Conservation (phyloP, 1,140 invertebrate genomes). For the Phthorimaea operculella region DNA sequence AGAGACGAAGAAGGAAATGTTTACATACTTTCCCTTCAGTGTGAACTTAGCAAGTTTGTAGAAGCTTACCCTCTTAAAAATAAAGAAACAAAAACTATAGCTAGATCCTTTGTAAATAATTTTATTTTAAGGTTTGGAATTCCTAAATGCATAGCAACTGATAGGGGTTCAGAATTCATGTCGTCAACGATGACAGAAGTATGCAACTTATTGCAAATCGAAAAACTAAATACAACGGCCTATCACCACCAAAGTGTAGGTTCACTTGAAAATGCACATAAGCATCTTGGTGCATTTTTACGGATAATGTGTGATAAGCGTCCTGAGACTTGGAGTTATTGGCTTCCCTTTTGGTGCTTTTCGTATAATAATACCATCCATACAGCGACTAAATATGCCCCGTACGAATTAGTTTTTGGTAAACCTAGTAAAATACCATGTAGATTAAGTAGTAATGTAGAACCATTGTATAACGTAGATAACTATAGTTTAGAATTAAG, state of each 20-base stretch:
- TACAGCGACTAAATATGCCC: neutral
- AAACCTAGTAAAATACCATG: neutral
- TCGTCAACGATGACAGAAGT: neutral
- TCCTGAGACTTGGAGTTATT: neutral
- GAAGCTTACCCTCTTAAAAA: neutral
- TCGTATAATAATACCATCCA: slow-evolving; percentile 2
- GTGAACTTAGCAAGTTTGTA: neutral
- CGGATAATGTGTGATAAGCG: neutral
- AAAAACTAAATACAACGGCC: slow-evolving; percentile 1
- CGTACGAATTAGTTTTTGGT: slow-evolving; percentile 1
- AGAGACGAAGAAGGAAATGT: neutral
- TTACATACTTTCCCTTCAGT: neutral
- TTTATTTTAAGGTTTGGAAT: slow-evolving; percentile 1
- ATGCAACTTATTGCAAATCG: neutral
- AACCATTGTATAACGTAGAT: slow-evolving; percentile 2
- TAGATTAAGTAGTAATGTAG: neutral
- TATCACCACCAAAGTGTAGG: slow-evolving; percentile 3
- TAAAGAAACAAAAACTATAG: neutral
- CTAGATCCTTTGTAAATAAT: slow-evolving; percentile 1
- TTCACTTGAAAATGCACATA: neutral
- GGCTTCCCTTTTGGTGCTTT: slow-evolving; percentile 2
- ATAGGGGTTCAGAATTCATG: neutral
- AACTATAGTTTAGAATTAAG: slow-evolving; percentile 1
- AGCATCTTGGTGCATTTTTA: slow-evolving; percentile 1
- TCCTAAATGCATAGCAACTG: neutral